Evolutionary conservation across 2,113 vertebrate species (phyloP).

Genomic region (Rhynchomys soricoides): DNA sequence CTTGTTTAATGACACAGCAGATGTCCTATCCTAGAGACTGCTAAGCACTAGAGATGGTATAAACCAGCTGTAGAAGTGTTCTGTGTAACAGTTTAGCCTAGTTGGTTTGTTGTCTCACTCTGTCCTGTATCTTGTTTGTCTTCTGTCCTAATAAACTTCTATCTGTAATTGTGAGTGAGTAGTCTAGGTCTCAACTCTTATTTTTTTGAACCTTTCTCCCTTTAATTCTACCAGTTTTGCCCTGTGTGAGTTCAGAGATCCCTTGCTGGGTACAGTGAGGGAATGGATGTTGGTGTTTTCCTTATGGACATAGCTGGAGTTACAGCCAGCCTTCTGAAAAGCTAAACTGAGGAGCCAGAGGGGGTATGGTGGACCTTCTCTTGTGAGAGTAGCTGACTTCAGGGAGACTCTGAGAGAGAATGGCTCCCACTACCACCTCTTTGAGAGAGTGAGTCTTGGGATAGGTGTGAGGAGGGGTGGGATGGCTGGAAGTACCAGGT

Average conservation of each 20-base stretch:
- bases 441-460: not conserved
- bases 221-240: not conserved
- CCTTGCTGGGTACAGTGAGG: not conserved
- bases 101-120: not conserved
- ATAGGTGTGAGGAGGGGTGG: not conserved
- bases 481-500: not conserved
- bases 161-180: not conserved
- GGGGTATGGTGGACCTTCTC: not conserved
- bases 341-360: not conserved
- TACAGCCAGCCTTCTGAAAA: not conserved
- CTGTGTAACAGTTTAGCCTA: not conserved
- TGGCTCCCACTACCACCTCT: fast-evolving
- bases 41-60: not conserved
- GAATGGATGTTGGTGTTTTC: not conserved
- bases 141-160: not conserved
- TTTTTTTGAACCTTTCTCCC: not conserved
- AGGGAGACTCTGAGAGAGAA: not conserved
- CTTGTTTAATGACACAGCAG: not conserved
- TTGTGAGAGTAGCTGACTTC: not conserved
- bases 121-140: not conserved
- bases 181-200: not conserved
- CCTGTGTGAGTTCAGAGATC: not conserved
- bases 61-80: not conserved
- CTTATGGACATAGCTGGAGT: not conserved
- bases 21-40: not conserved